A percentile compares a stretch with the other conserved stretches of the same genome.
Evolutionary conservation across 1,140 invertebrate genomes (phyloP).

Genomic region (Apis dorsata): DNA sequence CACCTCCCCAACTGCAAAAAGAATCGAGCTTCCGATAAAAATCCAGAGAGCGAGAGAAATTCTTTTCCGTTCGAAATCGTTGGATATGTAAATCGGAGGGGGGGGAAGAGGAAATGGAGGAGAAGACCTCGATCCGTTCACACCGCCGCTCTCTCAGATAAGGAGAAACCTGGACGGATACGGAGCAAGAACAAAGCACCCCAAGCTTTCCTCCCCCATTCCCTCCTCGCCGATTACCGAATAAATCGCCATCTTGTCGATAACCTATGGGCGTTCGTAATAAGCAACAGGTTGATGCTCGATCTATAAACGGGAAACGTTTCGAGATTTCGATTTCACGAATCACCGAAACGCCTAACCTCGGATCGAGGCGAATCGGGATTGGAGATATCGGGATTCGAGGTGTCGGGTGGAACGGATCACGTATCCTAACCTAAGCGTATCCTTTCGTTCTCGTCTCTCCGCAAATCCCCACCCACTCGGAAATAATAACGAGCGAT

Average conservation of each 20-base stretch:
- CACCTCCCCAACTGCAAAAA: too few relatives aligned
- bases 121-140: slow-evolving; percentile 27
- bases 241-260: neutral
- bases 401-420: neutral
- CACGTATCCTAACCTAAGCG: slow-evolving; percentile 16
- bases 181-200: neutral
- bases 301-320: neutral
- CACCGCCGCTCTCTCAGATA: neutral
- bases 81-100: neutral
- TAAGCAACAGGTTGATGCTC: slow-evolving; percentile 3
- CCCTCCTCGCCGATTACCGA: neutral
- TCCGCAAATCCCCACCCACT: slow-evolving; percentile 35
- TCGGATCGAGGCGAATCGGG: neutral
- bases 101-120: neutral
- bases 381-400: too few relatives aligned
- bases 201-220: too few relatives aligned
- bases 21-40: neutral
- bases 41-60: too few relatives aligned
- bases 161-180: too few relatives aligned
- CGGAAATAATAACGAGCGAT: slow-evolving; percentile 34
- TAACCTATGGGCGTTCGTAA: neutral
- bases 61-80: neutral
- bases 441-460: slow-evolving; percentile 16
- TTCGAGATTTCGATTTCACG: neutral
- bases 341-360: neutral